Evolutionary conservation across 2,888 invertebrate species (phyloP), one percentile per base, ranked within the genome.

Genomic region (Napeogenes inachia): DNA sequence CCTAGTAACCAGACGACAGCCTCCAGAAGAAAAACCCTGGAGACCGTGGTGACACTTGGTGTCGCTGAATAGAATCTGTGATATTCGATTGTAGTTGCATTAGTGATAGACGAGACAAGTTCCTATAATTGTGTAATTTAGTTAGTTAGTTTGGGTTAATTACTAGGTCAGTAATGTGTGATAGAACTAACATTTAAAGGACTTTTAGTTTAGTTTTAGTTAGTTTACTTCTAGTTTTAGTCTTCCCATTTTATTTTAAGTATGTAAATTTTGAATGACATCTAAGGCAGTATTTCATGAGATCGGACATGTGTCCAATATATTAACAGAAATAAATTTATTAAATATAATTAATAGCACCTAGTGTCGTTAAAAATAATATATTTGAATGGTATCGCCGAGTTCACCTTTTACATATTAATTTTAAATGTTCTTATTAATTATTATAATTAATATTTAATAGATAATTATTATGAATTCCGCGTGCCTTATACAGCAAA

Each of bases 1-100:
- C 4, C 86, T 96, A 70, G 96, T 96, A 21, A 95, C 95, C 73
- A 93, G 94, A 92, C 89, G 91, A 77, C 72, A 92, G 87, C 79
- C 91, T 10, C 71, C 87, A 74, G 95, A 94, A 75, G 95, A 95
- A 54, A 94, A 94, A 75, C 95, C 95, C 35, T 96, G 96, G 96
- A 92, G 96, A 75, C 96, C 96, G 3, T 96, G 96, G 96, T 95
- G 90, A 91, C 85, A 67, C 38, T 60, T 56, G 66, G 78, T 13
- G 3, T 50, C 8, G 30, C 50, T 6, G 57, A 57, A 35, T 56
- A 62, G 59, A 57, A 68, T 68, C 75, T 78, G 78, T 76, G 77
- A 77, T 78, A 76, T 71, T 71, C 59, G 71, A 45, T 63, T 73
- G 21, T 66, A 66, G 50, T 67, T 67, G 72, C 76, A 80, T 62